Base-by-base conservation (phyloP, 2,113 vertebrate species). In the Carettochelys insculpta region DNA sequence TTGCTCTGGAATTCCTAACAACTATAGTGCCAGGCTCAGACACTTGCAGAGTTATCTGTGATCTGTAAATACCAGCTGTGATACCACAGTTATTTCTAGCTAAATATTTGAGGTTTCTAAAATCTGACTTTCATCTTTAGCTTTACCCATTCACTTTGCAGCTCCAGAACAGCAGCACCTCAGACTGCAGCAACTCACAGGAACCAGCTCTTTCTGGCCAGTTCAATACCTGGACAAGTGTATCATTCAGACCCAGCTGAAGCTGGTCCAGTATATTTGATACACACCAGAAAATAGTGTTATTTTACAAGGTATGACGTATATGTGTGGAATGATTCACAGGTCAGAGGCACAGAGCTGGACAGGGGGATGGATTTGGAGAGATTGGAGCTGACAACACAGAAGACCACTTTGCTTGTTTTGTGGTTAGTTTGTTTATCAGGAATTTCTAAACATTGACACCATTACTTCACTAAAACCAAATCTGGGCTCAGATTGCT, bases 11-110 rank as follows among this genome's bases (percentile, higher is more conserved):
- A 11, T 73, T 5, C 38, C 14, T 24, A 73, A 24, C 68, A 25
- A 6, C 2, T 73, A 27, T 11, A 11, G 6, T 73, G 22, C 1
- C 1, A 43, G 41, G 0, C 68, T 41, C 68, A 43, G 20, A 73
- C 6, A 73, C 5, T 7, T 73, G 41, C 68, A 25, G 68, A 27
- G 12, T 22, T 43, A 73, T 73, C 68, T 73, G 68, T 27, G 24
- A 73, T 73, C 68, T 73, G 41, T 43, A 24, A 11, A 27, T 43
- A 73, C 11, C 41, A 43, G 12, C 41, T 73, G 68, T 24, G 41
- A 43, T 41, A 73, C 68, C 24, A 27, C 41, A 27, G 24, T 43
- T 73, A 24, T 24, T 24, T 43, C 22, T 73, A 14, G 34, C n/a
- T 38, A 68, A 68, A n/a, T 22, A 68, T 68, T 22, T 68, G 68